Base-by-base conservation (phyloP, 2,888 invertebrate species). In the Caprella mutica region DNA sequence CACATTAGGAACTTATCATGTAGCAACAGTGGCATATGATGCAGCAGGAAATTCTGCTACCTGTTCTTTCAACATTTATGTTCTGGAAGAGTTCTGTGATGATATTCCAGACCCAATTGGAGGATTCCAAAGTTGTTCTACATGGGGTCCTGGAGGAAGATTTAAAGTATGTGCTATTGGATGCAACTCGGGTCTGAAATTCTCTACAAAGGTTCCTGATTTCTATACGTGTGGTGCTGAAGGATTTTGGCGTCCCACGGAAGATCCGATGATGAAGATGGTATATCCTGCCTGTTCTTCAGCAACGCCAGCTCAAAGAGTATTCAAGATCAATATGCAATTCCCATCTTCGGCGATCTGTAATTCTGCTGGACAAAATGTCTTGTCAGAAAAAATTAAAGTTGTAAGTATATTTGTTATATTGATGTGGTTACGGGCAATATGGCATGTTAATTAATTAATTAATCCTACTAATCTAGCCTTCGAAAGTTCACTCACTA, bases 141-240 rank as follows among this genome's bases (percentile, higher is more conserved):
- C 89, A 69, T 94, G 93, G 93, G 94, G 94, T 46, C 91, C 93
- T 2, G 91, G 91, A 54, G 90, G 93, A 40, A 89, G 91, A 70
- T 93, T 92, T 74, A 92, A 92, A 75, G 87, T 93, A 1, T 96
- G 94, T 72, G 90, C 91, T 73, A 91, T 92, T 60, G 79, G 82
- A 48, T 92, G 92, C 69, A 86, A 88, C 67, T 64, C 66, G 24
- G 88, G 89, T n/a, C 76, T 90, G 5, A 78, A 86, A 66, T 97
- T 97, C 77, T 91, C 93, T 3, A 56, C 56, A 6, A 4, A 58
- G 56, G 64, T 93, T n/a, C 93, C 96, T 1, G 86, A 88, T 67
- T 96, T 96, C 78, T 97, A 93, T 72, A 91, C 91, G 1, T 97
- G 97, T 71, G 94, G 93, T n/a, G 88, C 87, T 54, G 94, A 96